These are phyloP conservation scores for Dasypolia templi DNA, from an alignment of 2,888 invertebrate genomes.

Conservation along the genomic window DNA sequence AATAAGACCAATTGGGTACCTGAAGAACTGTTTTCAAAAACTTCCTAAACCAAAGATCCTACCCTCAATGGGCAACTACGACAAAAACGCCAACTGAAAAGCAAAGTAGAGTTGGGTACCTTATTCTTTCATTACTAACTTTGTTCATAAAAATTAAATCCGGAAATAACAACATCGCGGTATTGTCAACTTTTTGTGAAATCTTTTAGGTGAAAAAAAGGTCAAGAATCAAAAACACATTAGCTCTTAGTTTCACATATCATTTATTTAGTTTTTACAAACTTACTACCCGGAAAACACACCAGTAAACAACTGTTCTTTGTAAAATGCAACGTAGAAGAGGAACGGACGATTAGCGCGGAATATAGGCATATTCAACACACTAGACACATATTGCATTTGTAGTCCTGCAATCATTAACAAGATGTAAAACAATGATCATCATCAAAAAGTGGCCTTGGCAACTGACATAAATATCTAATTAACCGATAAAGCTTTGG, in stretches of 20 bases:
- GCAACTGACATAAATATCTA: not conserved
- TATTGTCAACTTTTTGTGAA: not conserved
- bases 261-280: slow-evolving; percentile 14
- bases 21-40: not conserved
- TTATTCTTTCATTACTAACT: not conserved
- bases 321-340: slow-evolving; percentile 17
- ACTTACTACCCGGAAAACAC: slow-evolving; percentile 34
- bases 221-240: slow-evolving; percentile 14
- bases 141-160: not conserved
- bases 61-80: not conserved
- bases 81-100: not conserved
- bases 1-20: no score
- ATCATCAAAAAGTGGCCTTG: not conserved
- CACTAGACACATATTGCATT: fast-evolving
- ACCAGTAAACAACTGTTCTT: slow-evolving; percentile 37
- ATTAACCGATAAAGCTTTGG: not conserved
- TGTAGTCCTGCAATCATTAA: slow-evolving; percentile 14
- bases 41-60: not conserved
- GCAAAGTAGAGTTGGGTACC: not conserved
- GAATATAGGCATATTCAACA: slow-evolving; percentile 1
- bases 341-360: slow-evolving; percentile 31
- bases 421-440: not conserved
- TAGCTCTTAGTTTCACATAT: not conserved
- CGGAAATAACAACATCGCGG: not conserved
- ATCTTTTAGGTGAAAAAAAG: not conserved